phyloP scores from a whole-genome alignment of 2,113 vertebrate species.

The Onychorhynchus coronatus region DNA sequence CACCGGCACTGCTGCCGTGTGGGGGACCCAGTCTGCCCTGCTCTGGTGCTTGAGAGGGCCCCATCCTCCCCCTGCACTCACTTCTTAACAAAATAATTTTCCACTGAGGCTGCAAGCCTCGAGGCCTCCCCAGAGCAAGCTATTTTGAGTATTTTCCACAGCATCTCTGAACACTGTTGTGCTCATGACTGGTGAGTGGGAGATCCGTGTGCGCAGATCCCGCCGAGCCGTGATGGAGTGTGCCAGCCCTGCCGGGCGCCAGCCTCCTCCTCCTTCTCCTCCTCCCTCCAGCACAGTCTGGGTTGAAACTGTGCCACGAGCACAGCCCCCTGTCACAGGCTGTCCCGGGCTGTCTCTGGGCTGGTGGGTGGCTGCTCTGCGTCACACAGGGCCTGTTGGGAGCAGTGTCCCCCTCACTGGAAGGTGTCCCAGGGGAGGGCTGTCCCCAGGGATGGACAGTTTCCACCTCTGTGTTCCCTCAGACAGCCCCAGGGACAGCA shows the following conservation, averaged over 20 bases:
- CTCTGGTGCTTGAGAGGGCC: neutral
- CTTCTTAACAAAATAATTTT: neutral
- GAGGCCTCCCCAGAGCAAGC: neutral
- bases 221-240: neutral
- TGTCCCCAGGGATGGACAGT: neutral
- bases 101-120: neutral
- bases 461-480: neutral
- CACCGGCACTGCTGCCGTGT: accelerated
- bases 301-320: accelerated
- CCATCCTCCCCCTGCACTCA: neutral
- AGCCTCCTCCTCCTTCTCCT: neutral
- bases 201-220: neutral
- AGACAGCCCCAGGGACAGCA: no score
- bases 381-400: accelerated
- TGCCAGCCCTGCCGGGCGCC: neutral
- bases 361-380: accelerated
- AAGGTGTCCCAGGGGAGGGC: accelerated
- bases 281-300: neutral
- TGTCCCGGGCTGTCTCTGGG: neutral
- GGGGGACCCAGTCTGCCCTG: neutral
- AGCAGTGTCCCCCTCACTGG: accelerated
- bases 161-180: neutral
- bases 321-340: neutral
- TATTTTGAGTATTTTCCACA: neutral
- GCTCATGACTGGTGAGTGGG: neutral